Evolutionary conservation across 35 echinoderm and acorn worm genomes (phyloP).

Genomic region (Ophioderma brevispina): DNA sequence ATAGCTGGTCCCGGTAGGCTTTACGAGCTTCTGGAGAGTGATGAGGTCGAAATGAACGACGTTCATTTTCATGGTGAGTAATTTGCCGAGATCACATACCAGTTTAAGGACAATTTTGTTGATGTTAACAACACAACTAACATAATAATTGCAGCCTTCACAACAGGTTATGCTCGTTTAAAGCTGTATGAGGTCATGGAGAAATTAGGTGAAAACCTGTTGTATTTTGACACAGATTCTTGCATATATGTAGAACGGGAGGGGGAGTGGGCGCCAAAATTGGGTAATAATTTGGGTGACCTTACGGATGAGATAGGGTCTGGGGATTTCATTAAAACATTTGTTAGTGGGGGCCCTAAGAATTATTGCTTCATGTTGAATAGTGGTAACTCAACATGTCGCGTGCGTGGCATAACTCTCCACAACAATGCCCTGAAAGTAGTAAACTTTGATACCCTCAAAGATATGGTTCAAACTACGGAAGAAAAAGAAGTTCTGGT

Average conservation of each 20-base stretch:
- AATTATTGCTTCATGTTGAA: constrained; percentile 53
- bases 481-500: background rate
- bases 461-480: background rate
- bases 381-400: constrained; percentile 32
- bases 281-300: constrained; percentile 61
- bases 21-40: background rate
- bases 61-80: background rate
- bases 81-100: background rate
- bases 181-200: constrained; percentile 66
- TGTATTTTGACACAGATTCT: constrained; percentile 77
- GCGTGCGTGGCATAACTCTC: constrained; percentile 43
- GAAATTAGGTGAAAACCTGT: constrained; percentile 33
- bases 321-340: constrained; percentile 39
- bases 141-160: constrained; percentile 59
- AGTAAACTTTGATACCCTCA: constrained; percentile 53
- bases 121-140: constrained; percentile 25
- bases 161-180: constrained; percentile 60
- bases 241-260: constrained; percentile 36
- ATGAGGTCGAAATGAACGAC: background rate
- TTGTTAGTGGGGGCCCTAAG: constrained; percentile 48
- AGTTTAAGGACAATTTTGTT: constrained; percentile 6
- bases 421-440: constrained; percentile 18
- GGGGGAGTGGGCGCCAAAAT: constrained; percentile 26
- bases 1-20: background rate
- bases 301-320: constrained; percentile 57